These are phyloP conservation scores for Elysia crispata DNA, from an alignment of 2,888 invertebrate species.

Conservation along the genomic window DNA sequence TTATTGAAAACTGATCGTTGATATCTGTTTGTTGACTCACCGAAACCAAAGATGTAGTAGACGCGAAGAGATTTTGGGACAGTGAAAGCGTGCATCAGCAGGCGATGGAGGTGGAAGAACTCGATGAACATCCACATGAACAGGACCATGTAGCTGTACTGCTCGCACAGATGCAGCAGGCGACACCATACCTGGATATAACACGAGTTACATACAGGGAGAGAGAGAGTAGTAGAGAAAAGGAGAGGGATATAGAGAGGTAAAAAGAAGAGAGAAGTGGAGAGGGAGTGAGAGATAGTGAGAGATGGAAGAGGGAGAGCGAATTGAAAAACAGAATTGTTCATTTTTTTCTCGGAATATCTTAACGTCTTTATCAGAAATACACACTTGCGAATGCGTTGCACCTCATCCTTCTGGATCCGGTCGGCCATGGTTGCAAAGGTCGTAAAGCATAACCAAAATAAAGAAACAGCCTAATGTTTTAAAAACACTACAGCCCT, in stretches of 20 bases:
- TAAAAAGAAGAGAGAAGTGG: not conserved
- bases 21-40: conserved; percentile 61
- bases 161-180: conserved; percentile 65
- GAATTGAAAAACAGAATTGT: too few species aligned
- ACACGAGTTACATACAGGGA: not conserved
- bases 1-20: too few species aligned
- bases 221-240: not conserved
- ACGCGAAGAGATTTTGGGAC: conserved; percentile 65
- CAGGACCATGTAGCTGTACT: conserved; percentile 67
- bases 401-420: too few species aligned
- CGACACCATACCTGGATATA: conserved; percentile 68
- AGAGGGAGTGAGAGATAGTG: not conserved
- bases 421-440: too few species aligned
- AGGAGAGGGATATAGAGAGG: not conserved
- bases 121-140: conserved; percentile 76
- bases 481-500: too few species aligned
- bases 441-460: too few species aligned
- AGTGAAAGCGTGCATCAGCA: conserved; percentile 73
- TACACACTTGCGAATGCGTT: too few species aligned
- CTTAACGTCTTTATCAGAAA: too few species aligned
- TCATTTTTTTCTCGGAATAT: too few species aligned
- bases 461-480: too few species aligned
- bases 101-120: conserved; percentile 72
- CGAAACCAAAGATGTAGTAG: conserved; percentile 71
- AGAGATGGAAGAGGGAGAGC: not conserved